Evolutionary conservation across 2,797 vertebrate genomes (phyloP), one percentile per base, ranked within the genome.

Genomic region (Alca torda): DNA sequence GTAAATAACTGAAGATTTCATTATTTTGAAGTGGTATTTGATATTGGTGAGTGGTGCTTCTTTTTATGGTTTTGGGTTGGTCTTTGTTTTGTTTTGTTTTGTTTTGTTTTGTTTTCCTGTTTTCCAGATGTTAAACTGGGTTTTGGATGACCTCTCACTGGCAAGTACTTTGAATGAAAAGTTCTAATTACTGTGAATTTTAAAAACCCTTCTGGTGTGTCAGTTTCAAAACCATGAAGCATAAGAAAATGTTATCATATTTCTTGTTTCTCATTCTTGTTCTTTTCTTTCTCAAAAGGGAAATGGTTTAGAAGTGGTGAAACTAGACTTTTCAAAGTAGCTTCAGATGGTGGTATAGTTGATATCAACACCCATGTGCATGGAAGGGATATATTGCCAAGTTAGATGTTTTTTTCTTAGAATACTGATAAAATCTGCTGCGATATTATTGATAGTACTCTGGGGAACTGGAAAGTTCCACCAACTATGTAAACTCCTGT

Each of bases 171-270:
- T 81, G 89, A 95, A 94, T 90, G 53, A 93, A 84, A 92, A 84
- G 24, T 96, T 95, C 65, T 92, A 96, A 97, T 96, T 96, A 91
- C 76, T 84, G 35, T 88, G 85, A 78, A 88, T 96, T 96, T 92
- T 53, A 75, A 91, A 94, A 94, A 39, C 12, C 30, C 82, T 95
- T 95, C 92, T 96, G 35, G 43, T 69, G 21, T 84, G 54, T 63
- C 73, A 91, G 10, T 90, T 93, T 94, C 61, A 93, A 95, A 95
- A 43, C 41, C 56, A 82, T 51, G 59, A 91, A 89, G 26, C 30
- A 80, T 10, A 80, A 54, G 82, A 90, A 46, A 81, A 87, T 87
- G 60, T 80, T 92, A 92, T 93, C 53, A 91, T 72, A 67, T 76
- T 94, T 37, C 50, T 95, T 96, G 45, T 84, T 93, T 94, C 57